Percentiles rank a stretch among this genome's conserved stretches.
phyloP scores from a whole-genome alignment of 2,113 vertebrate genomes.

The Passer domesticus region DNA sequence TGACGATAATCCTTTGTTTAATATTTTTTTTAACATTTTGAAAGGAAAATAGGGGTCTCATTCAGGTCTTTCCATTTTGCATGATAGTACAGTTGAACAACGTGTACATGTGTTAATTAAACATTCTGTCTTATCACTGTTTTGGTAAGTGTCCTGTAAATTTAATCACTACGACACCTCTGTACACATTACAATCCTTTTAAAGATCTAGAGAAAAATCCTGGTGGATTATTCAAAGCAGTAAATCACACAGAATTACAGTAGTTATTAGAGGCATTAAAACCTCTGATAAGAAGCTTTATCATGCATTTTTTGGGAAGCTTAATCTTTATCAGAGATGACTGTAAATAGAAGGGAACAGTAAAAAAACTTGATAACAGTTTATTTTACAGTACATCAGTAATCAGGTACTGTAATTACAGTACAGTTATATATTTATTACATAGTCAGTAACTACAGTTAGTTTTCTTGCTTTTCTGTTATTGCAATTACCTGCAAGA shows the following conservation, averaged over 20 bases:
- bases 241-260: conserved; percentile 70
- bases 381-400: conserved; percentile 60
- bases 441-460: background rate
- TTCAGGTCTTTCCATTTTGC: conserved; percentile 17
- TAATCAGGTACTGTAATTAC: conserved; percentile 58
- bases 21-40: conserved; percentile 57
- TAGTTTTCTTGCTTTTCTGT: background rate
- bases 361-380: conserved; percentile 18
- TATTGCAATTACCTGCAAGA: background rate
- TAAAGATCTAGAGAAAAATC: conserved; percentile 73
- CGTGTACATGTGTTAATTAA: conserved; percentile 45
- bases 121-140: conserved; percentile 56
- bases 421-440: conserved; percentile 40
- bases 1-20: conserved; percentile 57
- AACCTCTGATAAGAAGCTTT: conserved; percentile 66
- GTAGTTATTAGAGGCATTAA: conserved; percentile 66
- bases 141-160: conserved; percentile 62
- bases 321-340: conserved; percentile 55
- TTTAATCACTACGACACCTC: conserved; percentile 61
- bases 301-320: conserved; percentile 56
- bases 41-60: conserved; percentile 18
- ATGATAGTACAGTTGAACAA: conserved; percentile 29
- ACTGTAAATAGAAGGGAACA: conserved; percentile 65
- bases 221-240: conserved; percentile 69
- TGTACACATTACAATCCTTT: conserved; percentile 69